Evolutionary conservation across 2,113 vertebrate species (phyloP).

Genomic region (Hemibagrus wyckioides): DNA sequence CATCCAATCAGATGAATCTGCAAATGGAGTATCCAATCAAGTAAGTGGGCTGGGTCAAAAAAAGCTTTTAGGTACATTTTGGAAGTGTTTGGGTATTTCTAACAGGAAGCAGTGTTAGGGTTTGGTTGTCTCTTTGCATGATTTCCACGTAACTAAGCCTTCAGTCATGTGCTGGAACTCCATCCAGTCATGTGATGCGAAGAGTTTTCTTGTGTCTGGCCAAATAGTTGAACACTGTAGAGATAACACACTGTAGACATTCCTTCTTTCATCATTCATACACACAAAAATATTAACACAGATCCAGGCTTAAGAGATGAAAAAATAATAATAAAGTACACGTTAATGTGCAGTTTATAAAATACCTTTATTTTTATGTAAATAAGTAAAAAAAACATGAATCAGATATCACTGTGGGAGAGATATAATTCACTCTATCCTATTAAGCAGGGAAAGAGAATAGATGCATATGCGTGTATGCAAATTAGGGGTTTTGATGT

Average conservation of each 20-base stretch:
- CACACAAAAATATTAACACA: background rate
- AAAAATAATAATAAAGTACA: background rate
- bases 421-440: background rate
- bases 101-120: background rate
- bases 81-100: background rate
- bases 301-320: background rate
- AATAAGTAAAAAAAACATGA: background rate
- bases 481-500: slow-evolving; percentile 37
- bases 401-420: background rate
- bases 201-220: slow-evolving; percentile 64
- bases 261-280: background rate
- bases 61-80: background rate
- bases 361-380: background rate
- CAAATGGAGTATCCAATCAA: slow-evolving; percentile 56
- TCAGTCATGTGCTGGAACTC: slow-evolving; percentile 61
- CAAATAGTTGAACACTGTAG: slow-evolving; percentile 34
- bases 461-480: slow-evolving; percentile 35
- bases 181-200: slow-evolving; percentile 72
- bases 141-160: slow-evolving; percentile 6
- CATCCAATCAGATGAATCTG: slow-evolving; percentile 71
- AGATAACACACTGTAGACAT: slow-evolving; percentile 23
- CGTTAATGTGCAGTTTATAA: background rate
- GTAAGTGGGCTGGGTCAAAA: slow-evolving; percentile 47
- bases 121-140: background rate
- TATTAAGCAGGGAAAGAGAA: background rate